phyloP scores from a whole-genome alignment of 1,140 invertebrate species.

The Atopsyche davidsoni region DNA sequence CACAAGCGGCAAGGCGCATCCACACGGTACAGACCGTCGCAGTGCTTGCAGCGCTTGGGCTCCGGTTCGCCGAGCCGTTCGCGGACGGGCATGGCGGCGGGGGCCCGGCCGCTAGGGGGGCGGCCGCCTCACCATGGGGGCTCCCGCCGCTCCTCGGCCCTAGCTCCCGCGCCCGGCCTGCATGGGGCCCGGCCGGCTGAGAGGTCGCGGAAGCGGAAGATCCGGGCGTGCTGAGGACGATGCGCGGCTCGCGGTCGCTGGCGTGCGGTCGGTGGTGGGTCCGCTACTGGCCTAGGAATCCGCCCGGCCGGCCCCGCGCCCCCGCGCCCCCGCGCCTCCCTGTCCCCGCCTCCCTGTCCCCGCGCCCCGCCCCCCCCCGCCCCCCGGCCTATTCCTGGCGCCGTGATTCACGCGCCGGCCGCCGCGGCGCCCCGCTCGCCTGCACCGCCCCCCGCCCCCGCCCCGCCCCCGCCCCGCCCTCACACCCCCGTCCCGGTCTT shows the following conservation, averaged over 20 bases:
- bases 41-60: slow-evolving; percentile 50
- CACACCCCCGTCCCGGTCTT: no score
- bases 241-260: slow-evolving; percentile 32
- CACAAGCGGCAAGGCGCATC: background rate
- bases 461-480: slow-evolving; percentile 27
- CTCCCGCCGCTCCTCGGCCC: no score
- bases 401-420: slow-evolving; percentile 42
- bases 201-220: slow-evolving; percentile 31
- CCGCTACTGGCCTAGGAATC: slow-evolving; percentile 40
- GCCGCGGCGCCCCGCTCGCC: slow-evolving; percentile 40
- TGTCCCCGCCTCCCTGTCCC: slow-evolving; percentile 35
- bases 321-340: slow-evolving; percentile 43
- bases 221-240: no score
- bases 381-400: slow-evolving; percentile 41
- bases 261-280: slow-evolving; percentile 39
- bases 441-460: slow-evolving; percentile 34
- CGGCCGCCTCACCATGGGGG: no score
- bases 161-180: no score
- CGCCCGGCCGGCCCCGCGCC: slow-evolving; percentile 26
- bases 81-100: slow-evolving; percentile 23
- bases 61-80: slow-evolving; percentile 41
- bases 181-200: slow-evolving; percentile 22
- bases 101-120: background rate
- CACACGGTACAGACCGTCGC: slow-evolving; percentile 41
- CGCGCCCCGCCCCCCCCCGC: slow-evolving; percentile 32